Conservation (phyloP, 1,140 invertebrate genomes). For the Leptinotarsa undecemlineata region DNA sequence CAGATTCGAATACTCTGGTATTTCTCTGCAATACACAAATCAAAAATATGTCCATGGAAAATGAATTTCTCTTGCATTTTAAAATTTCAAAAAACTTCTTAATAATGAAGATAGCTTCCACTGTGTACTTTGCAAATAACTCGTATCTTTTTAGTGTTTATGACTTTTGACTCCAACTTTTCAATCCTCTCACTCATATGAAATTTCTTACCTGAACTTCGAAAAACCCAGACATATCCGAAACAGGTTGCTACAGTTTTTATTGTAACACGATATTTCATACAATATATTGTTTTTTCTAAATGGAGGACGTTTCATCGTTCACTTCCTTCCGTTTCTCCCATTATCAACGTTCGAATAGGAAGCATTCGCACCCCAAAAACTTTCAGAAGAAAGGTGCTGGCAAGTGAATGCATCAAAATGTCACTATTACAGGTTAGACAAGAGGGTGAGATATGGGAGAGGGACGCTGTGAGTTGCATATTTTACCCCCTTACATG, state of each 20-base stretch:
- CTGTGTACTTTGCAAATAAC: background rate
- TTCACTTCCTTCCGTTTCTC: conserved; percentile 5
- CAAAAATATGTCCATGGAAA: too few species aligned
- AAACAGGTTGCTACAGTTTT: background rate
- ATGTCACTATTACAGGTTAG: conserved; percentile 13
- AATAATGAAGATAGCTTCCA: background rate
- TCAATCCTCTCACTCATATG: too few species aligned
- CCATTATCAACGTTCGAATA: background rate
- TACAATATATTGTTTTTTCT: conserved; percentile 1
- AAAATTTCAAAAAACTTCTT: too few species aligned
- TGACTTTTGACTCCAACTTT: too few species aligned
- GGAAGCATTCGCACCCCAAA: conserved; percentile 1
- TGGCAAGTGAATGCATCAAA: conserved; percentile 13
- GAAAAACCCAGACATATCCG: background rate
- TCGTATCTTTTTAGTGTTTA: too few species aligned
- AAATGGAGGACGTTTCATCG: background rate
- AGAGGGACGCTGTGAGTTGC: conserved; percentile 8
- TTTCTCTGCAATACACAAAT: too few species aligned
- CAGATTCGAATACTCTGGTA: too few species aligned
- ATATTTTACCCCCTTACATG: conserved; percentile 12
- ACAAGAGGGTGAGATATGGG: conserved; percentile 10
- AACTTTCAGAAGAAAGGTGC: conserved; percentile 10
- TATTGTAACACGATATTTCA: background rate
- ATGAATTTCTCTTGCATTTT: too few species aligned
- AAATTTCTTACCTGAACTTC: background rate